phyloP scores from a whole-genome alignment of 2,797 vertebrate genomes.

The Neosalanx taihuensis region DNA sequence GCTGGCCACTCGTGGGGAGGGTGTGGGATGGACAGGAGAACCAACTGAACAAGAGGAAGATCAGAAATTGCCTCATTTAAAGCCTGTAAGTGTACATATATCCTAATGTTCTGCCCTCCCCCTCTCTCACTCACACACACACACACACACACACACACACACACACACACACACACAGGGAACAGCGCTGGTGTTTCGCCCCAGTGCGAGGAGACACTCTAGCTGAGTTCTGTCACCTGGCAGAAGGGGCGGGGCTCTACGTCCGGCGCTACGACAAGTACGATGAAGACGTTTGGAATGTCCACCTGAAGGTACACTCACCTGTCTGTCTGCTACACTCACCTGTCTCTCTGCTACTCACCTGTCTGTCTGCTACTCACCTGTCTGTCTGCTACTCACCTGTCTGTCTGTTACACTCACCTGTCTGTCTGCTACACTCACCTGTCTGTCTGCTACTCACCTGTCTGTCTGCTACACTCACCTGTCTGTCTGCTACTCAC shows the following conservation, averaged over 20 bases:
- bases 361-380: neutral
- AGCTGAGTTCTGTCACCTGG: conserved; percentile 89
- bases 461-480: neutral
- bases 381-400: no score
- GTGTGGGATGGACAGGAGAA: neutral
- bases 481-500: no score
- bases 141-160: conserved; percentile 11
- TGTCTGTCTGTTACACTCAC: neutral
- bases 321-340: neutral
- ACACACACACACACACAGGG: conserved; percentile 69
- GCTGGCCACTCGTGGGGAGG: conserved; percentile 31
- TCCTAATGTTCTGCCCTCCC: no score
- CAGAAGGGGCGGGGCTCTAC: conserved; percentile 85
- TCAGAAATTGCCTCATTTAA: neutral
- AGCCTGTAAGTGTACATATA: no score
- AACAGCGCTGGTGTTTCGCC: conserved; percentile 89
- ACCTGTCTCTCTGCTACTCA: neutral
- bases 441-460: conserved; percentile 15
- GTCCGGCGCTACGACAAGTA: conserved; percentile 93
- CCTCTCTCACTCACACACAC: neutral
- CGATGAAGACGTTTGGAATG: conserved; percentile 91
- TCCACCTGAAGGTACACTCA: conserved; percentile 92
- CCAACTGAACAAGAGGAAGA: neutral
- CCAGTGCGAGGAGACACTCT: conserved; percentile 90
- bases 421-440: conserved; percentile 8